Percentiles rank a stretch among this genome's conserved stretches.
Evolutionary conservation across 1,140 invertebrate genomes (phyloP).

Genomic region (Goniozus legneri): DNA sequence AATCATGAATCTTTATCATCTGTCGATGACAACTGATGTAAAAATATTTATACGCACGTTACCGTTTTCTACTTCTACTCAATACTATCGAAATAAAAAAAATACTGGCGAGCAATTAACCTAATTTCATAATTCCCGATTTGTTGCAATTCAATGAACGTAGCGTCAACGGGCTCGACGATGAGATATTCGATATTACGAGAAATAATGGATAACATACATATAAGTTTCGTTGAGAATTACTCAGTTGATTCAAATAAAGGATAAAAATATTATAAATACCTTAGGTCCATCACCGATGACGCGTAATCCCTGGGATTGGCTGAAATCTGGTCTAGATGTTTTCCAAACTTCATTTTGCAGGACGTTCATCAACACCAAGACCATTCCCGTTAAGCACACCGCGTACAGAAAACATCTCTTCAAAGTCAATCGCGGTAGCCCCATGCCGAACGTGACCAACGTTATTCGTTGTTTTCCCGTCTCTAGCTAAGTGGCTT

Average conservation of each 20-base stretch:
- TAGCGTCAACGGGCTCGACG: not conserved
- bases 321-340: constrained; percentile 34
- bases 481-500: no score
- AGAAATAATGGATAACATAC: not conserved
- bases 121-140: not conserved
- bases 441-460: constrained; percentile 51
- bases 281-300: constrained; percentile 33
- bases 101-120: not conserved
- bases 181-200: not conserved
- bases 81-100: not conserved
- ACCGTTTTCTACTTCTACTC: not conserved
- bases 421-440: constrained; percentile 53
- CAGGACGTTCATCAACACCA: constrained; percentile 51
- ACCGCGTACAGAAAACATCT: constrained; percentile 53
- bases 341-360: constrained; percentile 49
- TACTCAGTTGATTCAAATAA: no score
- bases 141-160: not conserved
- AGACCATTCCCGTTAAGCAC: constrained; percentile 46
- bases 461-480: no score
- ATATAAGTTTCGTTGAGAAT: not conserved
- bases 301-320: constrained; percentile 24
- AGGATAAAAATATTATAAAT: constrained; percentile 8
- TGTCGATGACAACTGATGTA: no score
- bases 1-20: no score
- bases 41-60: no score